A percentile compares a stretch with the other conserved stretches of the same genome.
phyloP scores from a whole-genome alignment of 2,113 vertebrate genomes.

The Scatophagus argus region DNA sequence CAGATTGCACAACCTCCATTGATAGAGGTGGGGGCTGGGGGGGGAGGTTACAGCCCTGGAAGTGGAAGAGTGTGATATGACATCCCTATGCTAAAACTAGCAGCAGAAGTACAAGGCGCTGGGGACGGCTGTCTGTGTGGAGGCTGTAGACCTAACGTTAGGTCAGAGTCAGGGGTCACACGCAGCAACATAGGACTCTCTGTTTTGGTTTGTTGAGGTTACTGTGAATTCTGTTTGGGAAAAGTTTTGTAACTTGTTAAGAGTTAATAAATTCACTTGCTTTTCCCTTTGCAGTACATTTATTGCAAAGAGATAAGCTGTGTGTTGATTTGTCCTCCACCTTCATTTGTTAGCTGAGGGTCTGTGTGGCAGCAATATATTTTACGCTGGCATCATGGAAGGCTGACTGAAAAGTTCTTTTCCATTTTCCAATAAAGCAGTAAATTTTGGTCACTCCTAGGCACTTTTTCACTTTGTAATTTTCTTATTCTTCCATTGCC shows the following conservation, averaged over 20 bases:
- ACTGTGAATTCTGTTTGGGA: neutral
- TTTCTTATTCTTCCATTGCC: neutral
- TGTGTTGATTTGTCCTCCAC: neutral
- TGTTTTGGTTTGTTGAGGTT: conserved; percentile 26
- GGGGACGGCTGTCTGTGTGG: conserved; percentile 47
- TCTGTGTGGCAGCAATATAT: neutral
- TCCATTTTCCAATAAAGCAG: neutral
- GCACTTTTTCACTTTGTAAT: neutral
- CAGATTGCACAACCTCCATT: conserved; percentile 14
- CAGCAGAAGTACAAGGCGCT: conserved; percentile 71
- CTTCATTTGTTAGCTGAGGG: conserved; percentile 2
- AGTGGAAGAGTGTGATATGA: conserved; percentile 71
- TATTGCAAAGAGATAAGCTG: neutral
- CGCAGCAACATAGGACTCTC: conserved; percentile 50
- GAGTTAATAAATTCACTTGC: neutral
- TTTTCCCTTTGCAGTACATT: neutral
- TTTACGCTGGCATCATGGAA: neutral
- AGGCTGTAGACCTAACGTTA: conserved; percentile 27
- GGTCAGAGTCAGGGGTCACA: conserved; percentile 42
- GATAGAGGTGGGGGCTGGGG: conserved; percentile 3
- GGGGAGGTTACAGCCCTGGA: conserved; percentile 58
- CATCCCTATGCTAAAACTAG: conserved; percentile 76
- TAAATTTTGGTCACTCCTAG: neutral
- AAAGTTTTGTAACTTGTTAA: neutral
- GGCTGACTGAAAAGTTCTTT: neutral